These are phyloP conservation scores for Bombyx mandarina DNA, from an alignment of 1,140 invertebrate genomes.

Conservation along the genomic window DNA sequence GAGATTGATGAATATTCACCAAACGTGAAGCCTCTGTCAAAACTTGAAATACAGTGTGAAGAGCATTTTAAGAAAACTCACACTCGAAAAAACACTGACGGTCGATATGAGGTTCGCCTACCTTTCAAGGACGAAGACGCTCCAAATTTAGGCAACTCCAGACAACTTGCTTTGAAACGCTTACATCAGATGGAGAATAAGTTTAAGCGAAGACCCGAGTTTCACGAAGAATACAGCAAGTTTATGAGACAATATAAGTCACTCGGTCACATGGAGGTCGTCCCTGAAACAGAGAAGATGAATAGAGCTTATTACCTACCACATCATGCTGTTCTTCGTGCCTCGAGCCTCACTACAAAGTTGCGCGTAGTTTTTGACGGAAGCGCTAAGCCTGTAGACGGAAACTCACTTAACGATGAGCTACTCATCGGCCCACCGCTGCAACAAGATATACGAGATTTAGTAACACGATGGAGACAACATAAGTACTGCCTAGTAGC, in stretches of 20 bases:
- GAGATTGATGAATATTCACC: no score
- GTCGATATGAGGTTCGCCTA: slow-evolving; percentile 16
- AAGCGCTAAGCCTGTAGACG: slow-evolving; percentile 14
- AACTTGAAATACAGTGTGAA: no score
- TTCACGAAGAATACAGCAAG: slow-evolving; percentile 13
- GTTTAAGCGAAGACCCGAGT: slow-evolving; percentile 7
- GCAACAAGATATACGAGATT: slow-evolving; percentile 18
- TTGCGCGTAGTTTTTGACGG: slow-evolving; percentile 22
- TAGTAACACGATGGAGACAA: slow-evolving; percentile 18
- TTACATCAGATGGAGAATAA: slow-evolving; percentile 14
- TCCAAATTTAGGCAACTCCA: slow-evolving; percentile 11
- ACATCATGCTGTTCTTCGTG: slow-evolving; percentile 19
- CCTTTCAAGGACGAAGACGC: slow-evolving; percentile 13
- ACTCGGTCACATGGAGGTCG: slow-evolving; percentile 32
- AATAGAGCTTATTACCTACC: slow-evolving; percentile 19
- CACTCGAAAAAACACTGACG: slow-evolving; percentile 12
- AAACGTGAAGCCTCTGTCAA: no score
- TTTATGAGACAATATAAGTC: slow-evolving; percentile 15
- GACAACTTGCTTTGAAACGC: slow-evolving; percentile 7
- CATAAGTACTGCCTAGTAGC: slow-evolving; percentile 19
- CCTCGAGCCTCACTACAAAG: slow-evolving; percentile 17
- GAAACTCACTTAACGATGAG: slow-evolving; percentile 21
- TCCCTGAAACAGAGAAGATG: slow-evolving; percentile 14
- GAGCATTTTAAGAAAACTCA: slow-evolving; percentile 16
- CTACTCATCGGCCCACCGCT: slow-evolving; percentile 13